A percentile compares a stretch with the other conserved stretches of the same genome.
Evolutionary conservation across 2,797 vertebrate genomes (phyloP).

Genomic region (Scolopax bukidnonensis): DNA sequence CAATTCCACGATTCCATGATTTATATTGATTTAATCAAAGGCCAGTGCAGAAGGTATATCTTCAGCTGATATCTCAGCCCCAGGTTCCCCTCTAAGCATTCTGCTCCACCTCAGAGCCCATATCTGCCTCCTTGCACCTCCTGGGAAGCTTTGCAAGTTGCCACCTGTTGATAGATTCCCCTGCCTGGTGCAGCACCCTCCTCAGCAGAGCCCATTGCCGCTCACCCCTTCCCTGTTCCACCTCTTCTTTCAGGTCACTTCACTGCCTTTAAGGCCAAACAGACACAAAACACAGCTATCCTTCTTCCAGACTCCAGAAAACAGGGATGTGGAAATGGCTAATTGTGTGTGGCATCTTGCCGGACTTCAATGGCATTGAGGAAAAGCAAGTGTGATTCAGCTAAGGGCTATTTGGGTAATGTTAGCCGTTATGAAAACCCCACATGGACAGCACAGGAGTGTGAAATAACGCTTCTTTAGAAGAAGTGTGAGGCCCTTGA

Average conservation of each 20-base stretch:
- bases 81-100: neutral
- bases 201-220: neutral
- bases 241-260: neutral
- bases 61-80: neutral
- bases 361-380: conserved; percentile 14
- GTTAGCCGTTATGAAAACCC: neutral
- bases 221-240: neutral
- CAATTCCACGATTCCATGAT: neutral
- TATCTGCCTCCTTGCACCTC: neutral
- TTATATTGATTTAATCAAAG: neutral
- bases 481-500: neutral
- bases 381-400: conserved; percentile 24
- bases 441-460: neutral
- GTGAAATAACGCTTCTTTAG: neutral
- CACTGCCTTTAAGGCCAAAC: neutral
- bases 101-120: neutral
- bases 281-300: neutral
- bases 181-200: neutral
- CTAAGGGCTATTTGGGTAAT: neutral
- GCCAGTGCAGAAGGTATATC: neutral
- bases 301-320: neutral
- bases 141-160: neutral
- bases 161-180: neutral
- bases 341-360: conserved; percentile 8
- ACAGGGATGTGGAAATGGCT: neutral